Percentiles rank a stretch among this genome's conserved stretches.
These are phyloP conservation scores for Eurystomus gularis DNA, from an alignment of 2,113 vertebrate genomes.

Conservation along the genomic window DNA sequence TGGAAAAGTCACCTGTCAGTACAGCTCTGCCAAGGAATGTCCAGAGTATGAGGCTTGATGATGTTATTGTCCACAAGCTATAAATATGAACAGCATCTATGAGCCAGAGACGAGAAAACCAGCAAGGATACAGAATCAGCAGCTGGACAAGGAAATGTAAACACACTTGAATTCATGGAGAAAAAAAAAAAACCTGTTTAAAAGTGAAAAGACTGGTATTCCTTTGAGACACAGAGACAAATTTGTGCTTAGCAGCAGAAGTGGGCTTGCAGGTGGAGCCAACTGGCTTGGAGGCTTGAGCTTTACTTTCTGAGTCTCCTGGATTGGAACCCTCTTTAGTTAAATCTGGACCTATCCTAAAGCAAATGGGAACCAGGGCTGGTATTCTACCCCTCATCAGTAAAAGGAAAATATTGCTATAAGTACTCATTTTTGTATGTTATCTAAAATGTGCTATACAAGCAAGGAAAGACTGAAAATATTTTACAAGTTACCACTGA, in stretches of 20 bases:
- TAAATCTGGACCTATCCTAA: neutral
- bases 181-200: neutral
- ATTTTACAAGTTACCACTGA: neutral
- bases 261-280: neutral
- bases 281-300: neutral
- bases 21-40: neutral
- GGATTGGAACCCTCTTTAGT: neutral
- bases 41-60: neutral
- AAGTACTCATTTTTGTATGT: neutral
- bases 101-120: constrained; percentile 1
- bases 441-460: neutral
- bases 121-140: neutral
- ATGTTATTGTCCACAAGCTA: neutral
- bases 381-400: neutral
- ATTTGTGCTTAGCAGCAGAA: neutral
- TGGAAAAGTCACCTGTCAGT: constrained; percentile 1
- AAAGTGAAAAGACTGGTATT: neutral
- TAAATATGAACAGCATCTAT: neutral
- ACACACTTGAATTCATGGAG: neutral
- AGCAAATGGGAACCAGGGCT: neutral
- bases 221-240: neutral
- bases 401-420: neutral
- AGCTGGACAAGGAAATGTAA: constrained; percentile 2
- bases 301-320: neutral
- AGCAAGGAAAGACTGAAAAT: neutral